Evolutionary conservation across 2,888 invertebrate genomes (phyloP), one percentile per base, ranked within the genome.

Genomic region (Corythucha ciliata): DNA sequence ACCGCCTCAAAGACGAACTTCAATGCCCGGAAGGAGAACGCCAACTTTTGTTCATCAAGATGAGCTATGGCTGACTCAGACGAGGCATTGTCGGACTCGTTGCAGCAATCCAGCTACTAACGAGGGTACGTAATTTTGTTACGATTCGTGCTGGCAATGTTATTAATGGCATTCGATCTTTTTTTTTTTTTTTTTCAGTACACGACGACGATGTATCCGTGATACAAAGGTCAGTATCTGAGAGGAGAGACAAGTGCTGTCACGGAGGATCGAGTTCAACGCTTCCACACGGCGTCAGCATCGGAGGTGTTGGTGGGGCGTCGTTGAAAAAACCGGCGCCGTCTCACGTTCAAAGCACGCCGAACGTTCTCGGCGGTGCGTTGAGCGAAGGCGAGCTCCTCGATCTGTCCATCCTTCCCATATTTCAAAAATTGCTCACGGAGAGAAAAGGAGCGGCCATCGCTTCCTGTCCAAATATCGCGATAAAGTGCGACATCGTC

Each of bases 401-500:
- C 58, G 89, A 89, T 67, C 80, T 83, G 45, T 86, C 88, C 56
- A 89, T 91, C 60, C 70, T 90, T 62, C 91, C 91, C 12, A 91
- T 91, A 66, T 91, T 91, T 72, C 87, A 90, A 64, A 90, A 90
- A 69, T 74, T 89, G n/a, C 74, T 89, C 44, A 87, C 85, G 3
- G 88, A 89, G 65, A 74, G 88, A 57, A 86, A 87, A 62, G 76
- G 81, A 27, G 78, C 77, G 25, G 82, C 80, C 60, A 87, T 89
- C 50, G 81, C 88, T 61, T 90, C 90, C 64, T 91, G 91, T 68
- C 91, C 91, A 24, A 90, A 90, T 74, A 90, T 90, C 72, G 89
- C 90, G 56, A 90, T 92, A 63, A 91, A 91, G 72, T 91, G 91
- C 75, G 91, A 91, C 74, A 91, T 92, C 64, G 91, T 91, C 63